Conservation (phyloP, 2,113 vertebrate genomes). For the Marmota monax region DNA sequence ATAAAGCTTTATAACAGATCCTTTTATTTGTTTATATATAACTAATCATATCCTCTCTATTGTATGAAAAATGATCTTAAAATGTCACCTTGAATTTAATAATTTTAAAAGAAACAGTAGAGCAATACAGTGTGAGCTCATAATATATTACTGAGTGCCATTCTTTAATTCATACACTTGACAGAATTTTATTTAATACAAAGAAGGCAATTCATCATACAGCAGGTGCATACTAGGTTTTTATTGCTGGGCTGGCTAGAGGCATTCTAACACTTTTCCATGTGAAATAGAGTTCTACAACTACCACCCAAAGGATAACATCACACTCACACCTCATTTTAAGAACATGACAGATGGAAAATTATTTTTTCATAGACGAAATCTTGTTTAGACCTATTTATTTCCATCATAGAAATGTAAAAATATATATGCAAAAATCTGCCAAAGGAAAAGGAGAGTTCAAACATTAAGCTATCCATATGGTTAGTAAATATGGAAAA, state of each 20-base stretch:
- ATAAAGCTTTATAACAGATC: not conserved
- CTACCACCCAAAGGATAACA: not conserved
- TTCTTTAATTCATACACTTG: conserved; percentile 30
- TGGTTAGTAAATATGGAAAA: not conserved
- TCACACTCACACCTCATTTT: conserved; percentile 17
- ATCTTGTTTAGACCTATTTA: not conserved
- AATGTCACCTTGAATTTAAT: not conserved
- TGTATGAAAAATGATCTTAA: conserved; percentile 3
- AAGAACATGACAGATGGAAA: not conserved
- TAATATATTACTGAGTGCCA: not conserved
- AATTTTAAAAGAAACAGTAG: not conserved
- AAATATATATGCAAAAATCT: not conserved
- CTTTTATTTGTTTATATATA: conserved; percentile 21
- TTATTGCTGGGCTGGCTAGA: not conserved
- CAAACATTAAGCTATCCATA: not conserved
- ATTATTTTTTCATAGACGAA: conserved; percentile 32
- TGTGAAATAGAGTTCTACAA: not conserved
- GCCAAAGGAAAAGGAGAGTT: conserved; percentile 17
- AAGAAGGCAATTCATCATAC: not conserved
- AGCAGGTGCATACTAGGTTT: not conserved
- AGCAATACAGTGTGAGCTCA: not conserved
- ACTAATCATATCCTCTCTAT: not conserved
- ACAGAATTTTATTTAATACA: conserved; percentile 7
- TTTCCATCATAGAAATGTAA: not conserved
- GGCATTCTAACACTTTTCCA: not conserved